Base-by-base conservation (phyloP, 2,797 vertebrate species). In the Sebastiscus albofasciatus region DNA sequence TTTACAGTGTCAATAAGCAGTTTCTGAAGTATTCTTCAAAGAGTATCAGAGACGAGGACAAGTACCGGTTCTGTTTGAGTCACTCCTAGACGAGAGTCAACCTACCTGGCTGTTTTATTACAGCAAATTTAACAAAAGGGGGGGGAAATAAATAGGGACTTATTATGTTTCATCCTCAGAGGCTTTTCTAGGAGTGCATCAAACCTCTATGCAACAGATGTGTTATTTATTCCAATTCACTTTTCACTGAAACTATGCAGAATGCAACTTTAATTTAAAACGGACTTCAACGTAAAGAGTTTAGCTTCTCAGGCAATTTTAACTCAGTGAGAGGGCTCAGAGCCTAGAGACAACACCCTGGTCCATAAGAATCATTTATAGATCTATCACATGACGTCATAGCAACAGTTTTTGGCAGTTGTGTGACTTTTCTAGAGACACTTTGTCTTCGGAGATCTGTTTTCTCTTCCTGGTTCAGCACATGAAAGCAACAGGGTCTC, bases 161-260 rank as follows among this genome's bases (percentile, higher is more conserved):
- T 65, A 46, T 26, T 64, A 72, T 27, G 20, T 65, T 78, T 64
- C 26, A 58, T 81, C 59, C 67, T 75, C 67, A 33, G 72, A 75
- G 39, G 55, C 75, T 90, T 88, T 84, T 92, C 90, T 89, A 89
- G 92, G 92, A 94, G 91, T 91, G 94, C 87, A 79, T 95, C 90
- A 93, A 95, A 93, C 92, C 86, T 95, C 94, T 96, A 96, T 96
- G 95, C 95, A 96, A 96, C 89, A 89, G 77, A 85, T 84, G 80
- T 91, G 72, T 79, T 91, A 71, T 91, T 91, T 92, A 87, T 89
- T 90, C 79, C 64, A 75, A 71, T 85, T 92, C 75, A 94, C 87
- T 93, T 94, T 90, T 87, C 90, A 90, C 89, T 81, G 85, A 93
- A 94, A 93, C 96, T 96, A 96, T 96, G 96, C 96, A 96, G 92